These are phyloP conservation scores for Harpalus rubripes DNA, from an alignment of 2,888 invertebrate genomes.

Conservation along the genomic window DNA sequence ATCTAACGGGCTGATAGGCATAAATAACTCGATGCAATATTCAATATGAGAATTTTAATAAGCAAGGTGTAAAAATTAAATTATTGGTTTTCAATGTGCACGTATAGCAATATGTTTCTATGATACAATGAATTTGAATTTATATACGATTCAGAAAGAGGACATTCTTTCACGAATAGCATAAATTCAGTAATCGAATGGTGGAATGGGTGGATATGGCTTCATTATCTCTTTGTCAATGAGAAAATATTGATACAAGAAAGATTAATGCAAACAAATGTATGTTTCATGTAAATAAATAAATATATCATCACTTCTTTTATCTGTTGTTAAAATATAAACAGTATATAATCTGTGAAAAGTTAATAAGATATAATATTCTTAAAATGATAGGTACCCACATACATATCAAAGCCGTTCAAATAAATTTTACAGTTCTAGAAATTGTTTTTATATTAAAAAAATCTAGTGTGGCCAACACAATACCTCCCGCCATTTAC, in stretches of 20 bases:
- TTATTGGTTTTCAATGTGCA: slow-evolving; percentile 24
- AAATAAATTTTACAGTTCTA: too few species aligned
- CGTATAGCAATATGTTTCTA: background rate
- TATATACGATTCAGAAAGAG: background rate
- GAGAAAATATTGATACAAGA: background rate
- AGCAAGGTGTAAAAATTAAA: background rate
- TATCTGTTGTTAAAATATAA: too few species aligned
- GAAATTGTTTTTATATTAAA: too few species aligned
- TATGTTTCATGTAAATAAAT: too few species aligned
- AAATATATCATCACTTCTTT: too few species aligned
- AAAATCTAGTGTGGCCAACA: too few species aligned
- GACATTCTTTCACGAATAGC: background rate
- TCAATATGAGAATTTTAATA: slow-evolving; percentile 37
- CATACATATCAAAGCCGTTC: too few species aligned
- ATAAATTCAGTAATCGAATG: background rate
- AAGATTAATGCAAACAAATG: too few species aligned
- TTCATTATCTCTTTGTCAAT: background rate
- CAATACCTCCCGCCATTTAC: too few species aligned
- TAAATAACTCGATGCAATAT: slow-evolving; percentile 28
- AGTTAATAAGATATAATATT: too few species aligned
- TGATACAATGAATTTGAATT: slow-evolving; percentile 14
- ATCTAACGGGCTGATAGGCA: slow-evolving; percentile 35
- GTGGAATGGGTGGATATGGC: background rate
- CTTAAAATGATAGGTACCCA: too few species aligned
- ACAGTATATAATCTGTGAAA: too few species aligned